Base-by-base conservation (phyloP, 2,113 vertebrate species). In the Pterocles orientalis region DNA sequence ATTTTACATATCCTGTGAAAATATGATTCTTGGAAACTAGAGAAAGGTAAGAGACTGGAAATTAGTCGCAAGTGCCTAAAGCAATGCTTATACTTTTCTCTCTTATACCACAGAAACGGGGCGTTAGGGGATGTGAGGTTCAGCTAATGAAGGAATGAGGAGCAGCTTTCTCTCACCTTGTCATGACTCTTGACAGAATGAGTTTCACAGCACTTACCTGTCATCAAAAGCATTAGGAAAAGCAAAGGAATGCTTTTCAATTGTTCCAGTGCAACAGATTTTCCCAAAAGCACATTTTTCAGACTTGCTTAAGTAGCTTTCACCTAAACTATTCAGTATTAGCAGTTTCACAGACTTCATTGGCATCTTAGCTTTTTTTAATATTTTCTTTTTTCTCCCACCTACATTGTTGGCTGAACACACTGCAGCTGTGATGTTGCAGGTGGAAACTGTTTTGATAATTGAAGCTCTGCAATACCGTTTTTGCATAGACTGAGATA, bases 381-480 rank as follows among this genome's bases (percentile, higher is more conserved):
- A 29, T 33, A 4, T 31, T 68, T 75, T 84, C 7, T 34, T 78
- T 91, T 58, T 50, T 12, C 26, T 65, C 18, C 23, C 14, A 16
- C 72, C 45, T 69, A 19, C 72, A 70, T 95, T 82, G 88, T 47
- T 80, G 66, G 9, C 60, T 94, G 93, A 95, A 66, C 31, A 88
- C 45, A 60, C 43, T 83, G 75, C 62, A 93, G 82, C 82, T 94
- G 54, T 19, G 4, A 62, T 86, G 61, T 58, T 95, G 75, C 82
- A 94, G 89, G 92, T 90, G 76, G 70, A 84, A 96, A 86, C 51
- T 84, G 43, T 91, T 97, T 88, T 72, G 77, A 53, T 84, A 95
- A 92, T 54, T 88, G 75, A 45, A 91, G 54, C 41, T 95, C 57
- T 93, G 82, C 93, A 93, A 92, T 81, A 78, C 64, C 60, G 91